These are phyloP conservation scores for Sinonovacula constricta DNA, from an alignment of 1,140 invertebrate genomes.

Conservation along the genomic window DNA sequence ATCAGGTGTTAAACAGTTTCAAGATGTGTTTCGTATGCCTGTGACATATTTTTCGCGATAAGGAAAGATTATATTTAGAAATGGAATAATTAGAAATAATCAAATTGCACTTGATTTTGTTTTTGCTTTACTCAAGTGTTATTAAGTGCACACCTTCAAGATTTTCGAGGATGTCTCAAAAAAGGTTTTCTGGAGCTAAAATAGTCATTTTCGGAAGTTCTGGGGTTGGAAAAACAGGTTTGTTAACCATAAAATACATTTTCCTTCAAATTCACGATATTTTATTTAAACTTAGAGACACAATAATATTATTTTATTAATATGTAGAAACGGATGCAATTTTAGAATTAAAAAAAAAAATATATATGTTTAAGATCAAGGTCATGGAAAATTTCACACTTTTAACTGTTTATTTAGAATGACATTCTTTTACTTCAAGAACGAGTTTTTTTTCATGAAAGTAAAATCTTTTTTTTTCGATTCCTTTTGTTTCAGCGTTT, in stretches of 20 bases:
- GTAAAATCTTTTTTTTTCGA: background rate
- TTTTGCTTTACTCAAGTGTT: too few relatives aligned
- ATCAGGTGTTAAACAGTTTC: too few relatives aligned
- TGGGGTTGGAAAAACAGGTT: conserved; percentile 43
- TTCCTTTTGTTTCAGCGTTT: conserved; percentile 63
- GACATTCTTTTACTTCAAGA: background rate
- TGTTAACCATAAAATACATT: background rate
- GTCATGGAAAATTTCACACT: background rate
- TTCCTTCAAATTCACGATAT: background rate
- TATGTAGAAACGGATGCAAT: background rate
- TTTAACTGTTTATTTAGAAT: background rate
- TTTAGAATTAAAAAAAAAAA: background rate
- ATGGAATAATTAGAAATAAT: too few relatives aligned
- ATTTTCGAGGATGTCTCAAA: conserved; percentile 50
- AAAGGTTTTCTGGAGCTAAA: conserved; percentile 31
- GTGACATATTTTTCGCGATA: too few relatives aligned
- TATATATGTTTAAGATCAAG: background rate
- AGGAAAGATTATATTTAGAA: too few relatives aligned
- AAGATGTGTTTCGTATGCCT: too few relatives aligned
- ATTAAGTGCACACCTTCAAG: too few relatives aligned
- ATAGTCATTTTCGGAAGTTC: conserved; percentile 30
- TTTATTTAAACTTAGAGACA: background rate
- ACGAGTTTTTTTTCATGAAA: background rate
- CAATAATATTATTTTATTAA: background rate
- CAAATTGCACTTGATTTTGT: too few relatives aligned